A percentile compares a stretch with the other conserved stretches of the same genome.
Evolutionary conservation across 2,113 vertebrate species (phyloP).

Genomic region (Salvelinus namaycush): DNA sequence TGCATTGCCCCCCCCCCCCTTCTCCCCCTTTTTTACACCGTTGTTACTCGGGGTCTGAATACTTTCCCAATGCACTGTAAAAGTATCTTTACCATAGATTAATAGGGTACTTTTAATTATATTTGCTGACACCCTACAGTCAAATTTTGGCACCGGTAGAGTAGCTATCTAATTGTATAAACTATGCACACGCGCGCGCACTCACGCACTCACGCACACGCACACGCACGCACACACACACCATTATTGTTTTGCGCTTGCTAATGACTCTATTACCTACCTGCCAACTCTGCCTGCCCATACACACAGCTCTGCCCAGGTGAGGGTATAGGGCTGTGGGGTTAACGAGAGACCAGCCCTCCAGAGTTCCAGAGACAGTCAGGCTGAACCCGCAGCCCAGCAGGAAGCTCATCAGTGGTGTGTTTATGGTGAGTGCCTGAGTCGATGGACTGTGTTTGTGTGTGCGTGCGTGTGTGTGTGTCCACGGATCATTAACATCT

Average conservation of each 20-base stretch:
- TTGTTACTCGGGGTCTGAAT: too few species aligned
- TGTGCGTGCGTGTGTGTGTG: constrained; percentile 10
- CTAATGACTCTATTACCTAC: not conserved
- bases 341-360: not conserved
- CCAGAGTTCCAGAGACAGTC: not conserved
- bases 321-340: not conserved
- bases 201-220: fast-evolving
- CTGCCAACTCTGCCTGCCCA: not conserved
- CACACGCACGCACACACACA: too few species aligned
- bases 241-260: too few species aligned
- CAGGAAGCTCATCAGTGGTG: constrained; percentile 28
- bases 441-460: not conserved
- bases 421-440: constrained; percentile 5
- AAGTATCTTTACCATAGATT: too few species aligned
- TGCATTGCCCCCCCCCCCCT: too few species aligned
- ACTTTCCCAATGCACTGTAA: too few species aligned
- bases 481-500: constrained; percentile 21
- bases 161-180: too few species aligned
- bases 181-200: too few species aligned
- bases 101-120: too few species aligned
- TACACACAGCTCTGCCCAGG: not conserved
- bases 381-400: not conserved
- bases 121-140: too few species aligned
- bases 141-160: too few species aligned
- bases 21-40: too few species aligned